Evolutionary conservation across 2,113 vertebrate species (phyloP), one percentile per base, ranked within the genome.

Genomic region (Xyliphius kryptos): DNA sequence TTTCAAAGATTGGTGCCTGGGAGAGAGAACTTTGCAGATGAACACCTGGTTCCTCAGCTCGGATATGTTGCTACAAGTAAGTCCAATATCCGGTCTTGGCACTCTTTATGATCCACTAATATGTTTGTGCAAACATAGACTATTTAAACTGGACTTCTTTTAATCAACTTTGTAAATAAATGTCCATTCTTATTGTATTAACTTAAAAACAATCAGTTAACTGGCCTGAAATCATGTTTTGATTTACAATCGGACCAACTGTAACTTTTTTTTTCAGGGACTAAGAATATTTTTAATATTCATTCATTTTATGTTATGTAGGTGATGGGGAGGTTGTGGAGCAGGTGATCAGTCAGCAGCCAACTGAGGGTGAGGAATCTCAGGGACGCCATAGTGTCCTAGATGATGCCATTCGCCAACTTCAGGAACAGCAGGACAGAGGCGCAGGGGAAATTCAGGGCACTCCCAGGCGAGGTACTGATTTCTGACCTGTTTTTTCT

Each of bases 21-120:
- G 13, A 84, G 95, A 73, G 94, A 99, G 75, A 96, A 94, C 11
- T 91, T 90, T 68, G 81, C 92, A 49, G 91, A 93, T 43, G 89
- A 99, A 20, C 93, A 99, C 69, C 79, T 98, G 73, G 90, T 98
- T 71, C 95, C 96, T 72, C 93, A 97, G 63, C 83, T 98, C 41
- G 96, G 93, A 77, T 98, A 98, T 19, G 89, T 97, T 61, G 96
- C 95, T 72, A 97, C 92, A 69, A 94, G 96, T 98, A 91, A 86
- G 90, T 38, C 6, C 10, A 5, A 9, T 8, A 20, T 15, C 19
- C 43, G 1, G 11, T 11, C 13, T 53, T 20, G 48, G 21, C 11
- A 10, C n/a, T 9, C 11, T 38, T 32, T 6, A 32, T 32, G 26
- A 6, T 3, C 26, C 26, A 32, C 26, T 32, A 32, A 1, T 32